A percentile compares a stretch with the other conserved stretches of the same genome.
Conservation (phyloP, 2,113 vertebrate species). For the Entelurus aequoreus region DNA sequence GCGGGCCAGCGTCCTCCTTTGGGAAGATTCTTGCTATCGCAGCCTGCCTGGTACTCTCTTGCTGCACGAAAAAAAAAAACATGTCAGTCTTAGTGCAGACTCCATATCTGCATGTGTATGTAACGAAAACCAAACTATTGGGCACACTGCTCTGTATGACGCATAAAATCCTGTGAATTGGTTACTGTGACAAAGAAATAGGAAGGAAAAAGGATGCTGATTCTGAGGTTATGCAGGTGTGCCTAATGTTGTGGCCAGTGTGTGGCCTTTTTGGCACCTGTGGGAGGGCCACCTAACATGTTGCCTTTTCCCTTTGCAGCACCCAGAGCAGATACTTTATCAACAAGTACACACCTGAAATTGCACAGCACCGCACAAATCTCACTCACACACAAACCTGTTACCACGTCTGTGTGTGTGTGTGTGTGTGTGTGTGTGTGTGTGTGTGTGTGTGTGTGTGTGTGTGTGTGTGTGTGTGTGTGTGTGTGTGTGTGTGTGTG, state of each 20-base stretch:
- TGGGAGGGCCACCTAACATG: not conserved
- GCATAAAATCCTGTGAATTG: no score
- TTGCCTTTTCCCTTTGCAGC: slow-evolving; percentile 50
- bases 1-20: slow-evolving; percentile 5
- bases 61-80: not conserved
- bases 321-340: slow-evolving; percentile 60
- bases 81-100: no score
- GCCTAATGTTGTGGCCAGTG: not conserved
- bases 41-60: not conserved
- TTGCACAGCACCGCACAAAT: slow-evolving; percentile 25
- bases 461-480: no score
- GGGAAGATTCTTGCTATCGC: not conserved
- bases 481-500: no score
- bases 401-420: slow-evolving; percentile 13
- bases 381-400: slow-evolving; percentile 16
- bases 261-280: no score
- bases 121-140: no score
- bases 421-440: no score
- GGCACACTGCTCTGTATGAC: no score
- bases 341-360: slow-evolving; percentile 57
- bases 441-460: no score
- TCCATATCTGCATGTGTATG: no score
- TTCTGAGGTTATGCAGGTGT: not conserved
- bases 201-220: no score
- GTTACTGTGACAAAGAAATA: no score